phyloP scores from a whole-genome alignment of 2,888 invertebrate species.

The Iphiclides podalirius region DNA sequence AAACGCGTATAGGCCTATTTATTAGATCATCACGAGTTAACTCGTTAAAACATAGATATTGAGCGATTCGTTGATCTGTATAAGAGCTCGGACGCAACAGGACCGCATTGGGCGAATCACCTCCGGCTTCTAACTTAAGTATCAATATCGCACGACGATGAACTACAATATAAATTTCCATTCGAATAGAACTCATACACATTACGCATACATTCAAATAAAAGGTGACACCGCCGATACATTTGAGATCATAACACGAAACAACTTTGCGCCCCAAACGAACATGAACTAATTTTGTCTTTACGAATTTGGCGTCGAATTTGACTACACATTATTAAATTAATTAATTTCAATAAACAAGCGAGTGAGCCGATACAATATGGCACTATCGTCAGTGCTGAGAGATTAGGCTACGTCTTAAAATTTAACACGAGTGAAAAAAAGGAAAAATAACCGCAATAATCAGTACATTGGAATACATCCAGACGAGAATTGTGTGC shows the following conservation, averaged over 20 bases:
- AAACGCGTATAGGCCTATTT: constrained; percentile 29
- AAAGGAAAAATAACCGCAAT: constrained; percentile 36
- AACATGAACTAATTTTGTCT: constrained; percentile 50
- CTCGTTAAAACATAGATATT: no score
- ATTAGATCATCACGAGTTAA: no score
- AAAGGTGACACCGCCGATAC: constrained; percentile 52
- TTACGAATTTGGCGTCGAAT: constrained; percentile 75
- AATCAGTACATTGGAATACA: constrained; percentile 74
- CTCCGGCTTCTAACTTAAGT: not conserved
- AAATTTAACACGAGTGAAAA: constrained; percentile 51
- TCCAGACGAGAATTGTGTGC: constrained; percentile 58
- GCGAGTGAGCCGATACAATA: constrained; percentile 72
- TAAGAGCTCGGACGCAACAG: no score
- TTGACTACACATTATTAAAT: constrained; percentile 70
- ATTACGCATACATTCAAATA: constrained; percentile 6
- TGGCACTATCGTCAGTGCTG: constrained; percentile 77
- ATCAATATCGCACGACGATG: constrained; percentile 5
- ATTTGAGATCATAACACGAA: constrained; percentile 71
- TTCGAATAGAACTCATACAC: constrained; percentile 3
- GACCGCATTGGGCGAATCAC: constrained; percentile 48
- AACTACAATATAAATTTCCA: constrained; percentile 4
- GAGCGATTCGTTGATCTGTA: no score
- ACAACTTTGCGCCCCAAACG: constrained; percentile 49
- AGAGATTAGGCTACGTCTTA: constrained; percentile 60
- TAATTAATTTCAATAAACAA: constrained; percentile 37